These are phyloP conservation scores for Apamea anceps DNA, from an alignment of 2,888 invertebrate species.

Conservation along the genomic window DNA sequence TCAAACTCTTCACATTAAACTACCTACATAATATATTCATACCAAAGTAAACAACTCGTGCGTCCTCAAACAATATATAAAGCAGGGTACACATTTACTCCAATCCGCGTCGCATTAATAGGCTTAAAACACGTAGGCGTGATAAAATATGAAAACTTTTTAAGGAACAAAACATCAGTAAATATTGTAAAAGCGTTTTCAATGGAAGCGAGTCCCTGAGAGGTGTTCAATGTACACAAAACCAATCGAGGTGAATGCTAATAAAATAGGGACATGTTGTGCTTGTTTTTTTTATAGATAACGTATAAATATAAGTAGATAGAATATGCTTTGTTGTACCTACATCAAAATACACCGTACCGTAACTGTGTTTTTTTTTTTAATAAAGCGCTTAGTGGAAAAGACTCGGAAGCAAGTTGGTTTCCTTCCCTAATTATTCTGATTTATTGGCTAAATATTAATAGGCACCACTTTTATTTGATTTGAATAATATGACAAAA, in stretches of 20 bases:
- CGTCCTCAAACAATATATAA: slow-evolving; percentile 40
- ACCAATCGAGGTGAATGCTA: slow-evolving; percentile 27
- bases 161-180: slow-evolving; percentile 43
- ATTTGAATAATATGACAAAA: neutral
- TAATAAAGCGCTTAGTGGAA: no score
- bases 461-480: neutral
- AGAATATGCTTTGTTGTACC: neutral
- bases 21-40: slow-evolving; percentile 7
- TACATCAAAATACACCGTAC: neutral
- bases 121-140: slow-evolving; percentile 46
- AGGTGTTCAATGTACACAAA: slow-evolving; percentile 34
- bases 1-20: slow-evolving; percentile 21
- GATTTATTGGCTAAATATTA: neutral
- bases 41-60: slow-evolving; percentile 43
- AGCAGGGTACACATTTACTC: slow-evolving; percentile 44
- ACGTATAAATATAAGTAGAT: neutral
- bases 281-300: slow-evolving; percentile 14
- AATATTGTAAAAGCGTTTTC: slow-evolving; percentile 51
- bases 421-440: neutral
- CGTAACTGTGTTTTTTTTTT: neutral
- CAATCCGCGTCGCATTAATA: slow-evolving; percentile 48
- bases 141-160: slow-evolving; percentile 47
- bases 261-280: slow-evolving; percentile 26
- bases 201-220: slow-evolving; percentile 25
- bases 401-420: neutral